Conservation (phyloP, 2,113 vertebrate species). For the Fulmarus glacialis region DNA sequence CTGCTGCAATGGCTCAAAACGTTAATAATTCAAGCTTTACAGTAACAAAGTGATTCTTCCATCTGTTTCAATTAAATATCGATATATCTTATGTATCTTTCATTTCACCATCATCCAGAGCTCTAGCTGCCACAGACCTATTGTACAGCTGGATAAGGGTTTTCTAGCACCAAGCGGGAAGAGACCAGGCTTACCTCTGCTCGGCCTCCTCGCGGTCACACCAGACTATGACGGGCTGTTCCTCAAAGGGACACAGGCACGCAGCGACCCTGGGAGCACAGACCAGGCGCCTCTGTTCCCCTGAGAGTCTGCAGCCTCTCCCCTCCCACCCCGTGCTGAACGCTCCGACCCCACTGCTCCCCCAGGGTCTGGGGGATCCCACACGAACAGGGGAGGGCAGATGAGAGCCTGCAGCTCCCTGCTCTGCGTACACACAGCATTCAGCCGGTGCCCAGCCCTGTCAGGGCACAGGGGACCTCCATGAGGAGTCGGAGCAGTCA, state of each 20-base stretch:
- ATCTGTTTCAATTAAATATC: neutral
- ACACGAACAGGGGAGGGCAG: neutral
- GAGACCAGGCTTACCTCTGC: neutral
- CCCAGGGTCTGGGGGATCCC: neutral
- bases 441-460: neutral
- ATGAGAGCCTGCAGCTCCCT: neutral
- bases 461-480: neutral
- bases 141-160: neutral
- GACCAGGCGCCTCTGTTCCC: rapidly evolving
- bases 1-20: neutral
- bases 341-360: neutral
- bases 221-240: neutral
- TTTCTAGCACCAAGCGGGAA: neutral
- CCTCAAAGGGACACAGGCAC: neutral
- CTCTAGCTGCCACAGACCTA: neutral
- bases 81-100: neutral
- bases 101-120: neutral
- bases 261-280: rapidly evolving
- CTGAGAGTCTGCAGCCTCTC: neutral
- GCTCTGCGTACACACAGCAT: rapidly evolving
- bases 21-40: conserved; percentile 15
- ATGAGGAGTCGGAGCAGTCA: neutral
- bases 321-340: neutral
- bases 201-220: neutral
- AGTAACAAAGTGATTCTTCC: neutral